Evolutionary conservation across 2,888 invertebrate species (phyloP), one percentile per base, ranked within the genome.

Genomic region (Drosophila incognita): DNA sequence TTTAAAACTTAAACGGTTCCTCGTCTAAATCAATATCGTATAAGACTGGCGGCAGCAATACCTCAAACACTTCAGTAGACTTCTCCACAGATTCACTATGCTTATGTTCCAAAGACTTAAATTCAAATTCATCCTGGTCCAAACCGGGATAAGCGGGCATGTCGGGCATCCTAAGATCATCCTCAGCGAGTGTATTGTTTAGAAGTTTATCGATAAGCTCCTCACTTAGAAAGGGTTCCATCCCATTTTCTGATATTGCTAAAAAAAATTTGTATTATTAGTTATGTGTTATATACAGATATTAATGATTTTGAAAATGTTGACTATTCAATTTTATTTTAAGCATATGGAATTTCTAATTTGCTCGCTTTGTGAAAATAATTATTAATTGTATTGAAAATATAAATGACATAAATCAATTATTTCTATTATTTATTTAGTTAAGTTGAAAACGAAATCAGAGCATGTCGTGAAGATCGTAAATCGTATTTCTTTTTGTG

Each of bases 191-290:
- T 1, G 53, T 10, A 36, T 53, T 29, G 18, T 58, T 69, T 2
- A 75, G 21, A 7, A 76, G 42, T 35, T 79, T 46, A 1, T 58
- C 38, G 0, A 75, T 33, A 4, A 79, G 49, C 13, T 69, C 64
- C 3, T 64, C 61, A 36, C 42, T 59, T 4, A 76, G 36, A 24
- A 69, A 6, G 0, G 76, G 64, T 18, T 69, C 36, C 29, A 36
- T n/a, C 3, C 35, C 38, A 5, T 31, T 11, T 11, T 38, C 10
- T 7, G 51, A 51, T 6, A 51, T 21, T 15, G 53, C 80, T 76
- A 5, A n/a, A 48, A 15, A 2, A n/a, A 29, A 29, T 33, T 18
- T 36, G 1, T n/a, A n/a, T 21, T 35, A 29, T 40, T 31, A 18
- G 1, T 11, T 24, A 24, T 33, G 0, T 24, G 4, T 24, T 40